A percentile compares a stretch with the other conserved stretches of the same genome.
Evolutionary conservation across 2,113 vertebrate species (phyloP).

Genomic region (Caloenas nicobarica): DNA sequence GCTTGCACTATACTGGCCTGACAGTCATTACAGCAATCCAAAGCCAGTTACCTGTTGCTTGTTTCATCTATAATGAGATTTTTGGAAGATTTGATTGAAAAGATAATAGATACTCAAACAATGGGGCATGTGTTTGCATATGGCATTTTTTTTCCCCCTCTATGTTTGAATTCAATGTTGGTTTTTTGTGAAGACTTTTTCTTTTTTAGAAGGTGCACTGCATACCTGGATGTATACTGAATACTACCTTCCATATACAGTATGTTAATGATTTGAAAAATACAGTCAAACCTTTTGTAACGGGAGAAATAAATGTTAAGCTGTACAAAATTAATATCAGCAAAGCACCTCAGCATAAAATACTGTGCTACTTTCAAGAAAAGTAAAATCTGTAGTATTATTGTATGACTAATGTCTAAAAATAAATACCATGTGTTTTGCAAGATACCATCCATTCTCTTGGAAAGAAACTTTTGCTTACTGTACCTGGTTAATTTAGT

Average conservation of each 20-base stretch:
- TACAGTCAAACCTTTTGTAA: neutral
- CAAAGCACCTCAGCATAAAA: neutral
- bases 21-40: neutral
- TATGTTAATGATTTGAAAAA: neutral
- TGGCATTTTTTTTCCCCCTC: neutral
- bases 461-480: neutral
- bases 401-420: slow-evolving; percentile 14
- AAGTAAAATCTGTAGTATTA: slow-evolving; percentile 25
- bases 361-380: slow-evolving; percentile 2
- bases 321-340: neutral
- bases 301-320: neutral
- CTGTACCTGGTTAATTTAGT: neutral
- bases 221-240: neutral
- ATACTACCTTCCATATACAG: neutral
- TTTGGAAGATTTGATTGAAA: neutral
- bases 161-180: neutral
- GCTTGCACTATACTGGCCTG: neutral
- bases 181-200: neutral
- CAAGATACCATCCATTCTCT: neutral
- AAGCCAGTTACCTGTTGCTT: neutral
- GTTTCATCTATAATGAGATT: neutral
- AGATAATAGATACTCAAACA: neutral
- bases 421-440: slow-evolving; percentile 37
- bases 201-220: neutral
- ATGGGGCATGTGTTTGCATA: neutral